These are phyloP conservation scores for Ciconia nigra DNA, from an alignment of 2,797 vertebrate species.

Conservation along the genomic window DNA sequence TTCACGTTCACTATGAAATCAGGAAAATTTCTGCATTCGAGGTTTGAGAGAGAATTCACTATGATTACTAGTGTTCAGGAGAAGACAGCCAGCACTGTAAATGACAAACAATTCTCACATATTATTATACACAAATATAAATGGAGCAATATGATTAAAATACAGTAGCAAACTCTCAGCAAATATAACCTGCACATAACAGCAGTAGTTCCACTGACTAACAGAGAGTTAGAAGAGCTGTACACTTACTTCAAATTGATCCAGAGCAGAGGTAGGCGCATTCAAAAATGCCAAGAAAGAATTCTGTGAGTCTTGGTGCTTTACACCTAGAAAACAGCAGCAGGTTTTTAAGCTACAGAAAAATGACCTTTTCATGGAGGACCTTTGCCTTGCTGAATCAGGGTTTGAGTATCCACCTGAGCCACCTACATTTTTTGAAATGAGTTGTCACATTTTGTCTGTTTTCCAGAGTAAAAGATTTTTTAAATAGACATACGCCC, in stretches of 20 bases:
- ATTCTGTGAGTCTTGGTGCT: conserved; percentile 98
- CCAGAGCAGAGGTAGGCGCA: conserved; percentile 91
- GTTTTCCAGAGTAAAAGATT: background rate
- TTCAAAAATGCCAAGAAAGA: conserved; percentile 99
- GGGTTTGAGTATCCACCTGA: background rate
- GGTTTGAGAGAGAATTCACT: background rate
- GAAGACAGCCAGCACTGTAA: background rate
- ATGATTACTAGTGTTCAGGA: background rate
- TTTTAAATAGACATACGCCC: background rate
- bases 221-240: background rate
- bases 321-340: conserved; percentile 89
- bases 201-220: background rate
- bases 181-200: background rate
- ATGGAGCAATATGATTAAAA: background rate
- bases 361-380: conserved; percentile 56
- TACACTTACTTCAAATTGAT: conserved; percentile 95
- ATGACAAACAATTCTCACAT: background rate
- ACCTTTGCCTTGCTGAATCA: conserved; percentile 56
- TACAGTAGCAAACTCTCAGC: background rate
- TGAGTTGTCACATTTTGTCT: background rate
- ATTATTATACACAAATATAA: background rate
- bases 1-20: background rate
- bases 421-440: background rate
- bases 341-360: conserved; percentile 71
- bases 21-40: background rate